phyloP scores from a whole-genome alignment of 2,888 invertebrate species.

The Drosophila neutralis region DNA sequence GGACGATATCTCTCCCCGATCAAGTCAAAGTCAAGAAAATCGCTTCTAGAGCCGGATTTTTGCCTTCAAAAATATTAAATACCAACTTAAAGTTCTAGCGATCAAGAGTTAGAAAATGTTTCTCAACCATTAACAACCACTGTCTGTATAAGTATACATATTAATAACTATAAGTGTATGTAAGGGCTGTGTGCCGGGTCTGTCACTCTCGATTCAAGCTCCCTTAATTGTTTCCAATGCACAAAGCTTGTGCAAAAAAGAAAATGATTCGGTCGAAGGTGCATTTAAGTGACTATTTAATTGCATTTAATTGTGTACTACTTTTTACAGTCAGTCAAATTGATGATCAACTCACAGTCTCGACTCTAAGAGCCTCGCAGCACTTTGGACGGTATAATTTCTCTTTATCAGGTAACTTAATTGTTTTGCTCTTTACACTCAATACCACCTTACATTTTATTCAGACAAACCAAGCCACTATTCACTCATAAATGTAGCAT shows the following conservation, averaged over 20 bases:
- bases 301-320: constrained; percentile 1
- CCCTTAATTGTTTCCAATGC: neutral
- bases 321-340: neutral
- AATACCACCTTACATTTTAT: neutral
- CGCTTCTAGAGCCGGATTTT: too few relatives aligned
- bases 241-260: neutral
- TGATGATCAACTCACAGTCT: neutral
- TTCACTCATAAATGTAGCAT: neutral
- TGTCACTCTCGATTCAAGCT: neutral
- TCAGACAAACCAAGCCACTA: neutral
- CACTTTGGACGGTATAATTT: neutral
- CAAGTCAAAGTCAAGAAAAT: neutral
- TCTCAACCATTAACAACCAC: neutral
- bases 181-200: neutral
- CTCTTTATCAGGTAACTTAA: neutral
- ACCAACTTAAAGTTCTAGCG: neutral
- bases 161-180: neutral
- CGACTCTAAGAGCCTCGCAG: neutral
- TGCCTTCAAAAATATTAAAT: neutral
- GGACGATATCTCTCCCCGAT: neutral
- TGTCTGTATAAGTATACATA: neutral
- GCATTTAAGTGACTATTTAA: constrained; percentile 1
- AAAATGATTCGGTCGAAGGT: neutral
- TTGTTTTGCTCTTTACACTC: neutral
- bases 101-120: neutral